Evolutionary conservation across 2,113 vertebrate genomes (phyloP).

Genomic region (Donacobius atricapilla): DNA sequence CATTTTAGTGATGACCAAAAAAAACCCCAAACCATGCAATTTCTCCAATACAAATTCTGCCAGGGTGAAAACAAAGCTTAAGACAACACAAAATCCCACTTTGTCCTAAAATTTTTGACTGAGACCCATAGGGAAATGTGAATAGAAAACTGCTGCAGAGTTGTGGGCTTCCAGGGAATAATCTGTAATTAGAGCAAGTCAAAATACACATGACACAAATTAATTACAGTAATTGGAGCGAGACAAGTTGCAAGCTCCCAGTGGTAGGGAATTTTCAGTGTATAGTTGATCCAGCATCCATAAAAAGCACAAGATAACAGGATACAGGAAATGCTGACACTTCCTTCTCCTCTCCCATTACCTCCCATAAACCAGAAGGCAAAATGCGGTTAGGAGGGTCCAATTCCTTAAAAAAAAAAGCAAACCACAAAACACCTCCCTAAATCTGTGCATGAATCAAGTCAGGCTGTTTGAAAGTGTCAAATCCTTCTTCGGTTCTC

Average conservation of each 20-base stretch:
- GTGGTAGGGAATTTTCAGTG: not conserved
- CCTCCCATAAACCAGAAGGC: not conserved
- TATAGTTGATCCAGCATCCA: not conserved
- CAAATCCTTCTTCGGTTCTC: not conserved
- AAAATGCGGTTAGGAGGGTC: not conserved
- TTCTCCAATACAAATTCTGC: not conserved
- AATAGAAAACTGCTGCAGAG: not conserved
- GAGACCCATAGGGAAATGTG: not conserved
- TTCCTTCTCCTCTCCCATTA: slow-evolving; percentile 39
- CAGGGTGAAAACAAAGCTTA: not conserved
- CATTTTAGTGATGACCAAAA: not conserved
- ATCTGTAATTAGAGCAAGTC: not conserved
- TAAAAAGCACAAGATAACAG: slow-evolving; percentile 60
- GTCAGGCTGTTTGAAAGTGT: not conserved
- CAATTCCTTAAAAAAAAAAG: not conserved
- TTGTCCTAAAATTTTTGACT: not conserved
- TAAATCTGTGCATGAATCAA: not conserved
- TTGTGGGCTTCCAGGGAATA: not conserved
- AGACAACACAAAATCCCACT: not conserved
- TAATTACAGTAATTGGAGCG: not conserved
- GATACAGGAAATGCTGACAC: slow-evolving; percentile 66
- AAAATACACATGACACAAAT: not conserved
- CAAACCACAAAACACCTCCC: not conserved
- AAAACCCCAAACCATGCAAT: rapidly evolving
- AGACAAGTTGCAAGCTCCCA: not conserved